Percentiles rank a stretch among this genome's conserved stretches.
phyloP scores from a whole-genome alignment of 2,888 invertebrate species.

The Lasioglossum morio region DNA sequence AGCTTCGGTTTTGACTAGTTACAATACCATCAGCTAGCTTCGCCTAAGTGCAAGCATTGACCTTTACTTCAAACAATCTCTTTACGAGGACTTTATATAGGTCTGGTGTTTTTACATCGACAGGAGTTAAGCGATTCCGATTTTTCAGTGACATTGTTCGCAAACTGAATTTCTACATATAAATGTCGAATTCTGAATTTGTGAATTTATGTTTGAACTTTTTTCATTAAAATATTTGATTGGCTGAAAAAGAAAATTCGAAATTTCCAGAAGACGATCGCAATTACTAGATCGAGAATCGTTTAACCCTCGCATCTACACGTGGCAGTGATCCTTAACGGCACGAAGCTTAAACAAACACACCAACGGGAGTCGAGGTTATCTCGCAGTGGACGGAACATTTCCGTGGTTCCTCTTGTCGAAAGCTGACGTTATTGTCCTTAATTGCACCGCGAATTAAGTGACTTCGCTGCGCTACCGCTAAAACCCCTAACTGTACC shows the following conservation, averaged over 20 bases:
- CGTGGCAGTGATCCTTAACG: conserved; percentile 52
- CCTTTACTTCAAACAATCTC: conserved; percentile 7
- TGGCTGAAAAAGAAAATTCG: background rate
- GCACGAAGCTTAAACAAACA: conserved; percentile 57
- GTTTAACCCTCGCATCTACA: conserved; percentile 32
- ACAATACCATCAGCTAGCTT: conserved; percentile 60
- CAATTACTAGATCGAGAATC: conserved; percentile 19
- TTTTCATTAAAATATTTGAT: background rate
- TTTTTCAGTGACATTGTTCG: background rate
- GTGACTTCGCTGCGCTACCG: conserved; percentile 44
- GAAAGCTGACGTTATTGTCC: conserved; percentile 72
- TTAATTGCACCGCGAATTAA: conserved; percentile 65
- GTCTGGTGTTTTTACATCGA: conserved; percentile 26
- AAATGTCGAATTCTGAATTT: background rate
- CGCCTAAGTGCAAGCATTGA: conserved; percentile 51
- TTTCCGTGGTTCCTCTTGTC: conserved; percentile 70
- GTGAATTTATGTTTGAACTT: background rate
- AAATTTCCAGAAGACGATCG: background rate
- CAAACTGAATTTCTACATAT: background rate
- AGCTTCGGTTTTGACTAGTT: conserved; percentile 66
- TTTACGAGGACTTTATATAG: conserved; percentile 12
- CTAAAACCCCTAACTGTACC: conserved; percentile 40
- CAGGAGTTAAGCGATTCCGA: conserved; percentile 31
- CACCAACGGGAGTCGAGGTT: conserved; percentile 58
- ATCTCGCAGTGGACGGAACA: conserved; percentile 69